Base-by-base conservation (phyloP, 1,140 invertebrate species). In the Chionoecetes opilio region DNA sequence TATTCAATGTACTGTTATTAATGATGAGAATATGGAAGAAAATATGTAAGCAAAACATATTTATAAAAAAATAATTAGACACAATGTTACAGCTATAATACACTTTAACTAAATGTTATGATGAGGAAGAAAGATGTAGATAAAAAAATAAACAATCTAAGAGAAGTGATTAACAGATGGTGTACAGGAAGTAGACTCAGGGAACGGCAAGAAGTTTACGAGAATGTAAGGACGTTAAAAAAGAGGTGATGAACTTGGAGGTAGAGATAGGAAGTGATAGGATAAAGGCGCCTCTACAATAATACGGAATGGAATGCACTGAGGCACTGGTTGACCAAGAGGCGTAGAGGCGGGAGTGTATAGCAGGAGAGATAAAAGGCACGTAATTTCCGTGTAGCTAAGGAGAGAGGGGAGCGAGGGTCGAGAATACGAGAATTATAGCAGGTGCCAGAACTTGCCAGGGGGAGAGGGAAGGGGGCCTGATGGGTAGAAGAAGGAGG, bases 371-470 rank as follows among this genome's bases (percentile, higher is more conserved):
- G 63, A 94, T 82, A 84, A 91, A 94, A 84, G 88, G 88, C 41
- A 34, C 63, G 35, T 89, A 85, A 91, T 94, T 94, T 93, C 92
- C 53, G 92, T 85, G 46, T 75, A 94, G 88, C 53, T 46, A 91
- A 94, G 93, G 93, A 84, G 53, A 94, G 93, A 94, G 93, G 93
- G 93, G 93, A 94, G 93, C 53, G 63, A 92, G 82, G 91, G 91
- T 37, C 21, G 82, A 93, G 90, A 63, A 32, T 85, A 86, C 82
- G 53, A 90, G 87, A 94, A 41, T 75, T 94, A 94, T 94, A 88
- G 93, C 93, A 94, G 93, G 93, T 94, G 93, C 93, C 93, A 89
- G 85, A 89, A 90, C 53, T 90, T 41, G 88, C 46, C 46, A 35
- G 63, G 82, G 37, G 91, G 31, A 63, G 63, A 38, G 63, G n/a